Conservation (phyloP, 2,888 invertebrate genomes). For the Melikaiella ostensackeni region DNA sequence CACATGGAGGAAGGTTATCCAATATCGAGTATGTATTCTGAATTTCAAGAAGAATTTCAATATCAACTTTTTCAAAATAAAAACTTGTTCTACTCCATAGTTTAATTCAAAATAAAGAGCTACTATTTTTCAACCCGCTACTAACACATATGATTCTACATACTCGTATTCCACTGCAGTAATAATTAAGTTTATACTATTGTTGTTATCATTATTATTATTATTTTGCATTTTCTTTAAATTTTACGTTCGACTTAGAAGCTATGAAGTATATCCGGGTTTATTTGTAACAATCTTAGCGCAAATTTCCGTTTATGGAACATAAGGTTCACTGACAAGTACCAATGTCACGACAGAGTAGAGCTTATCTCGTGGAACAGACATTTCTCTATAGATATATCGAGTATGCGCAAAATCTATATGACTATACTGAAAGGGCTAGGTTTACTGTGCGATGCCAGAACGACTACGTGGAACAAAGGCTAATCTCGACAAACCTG, state of each 20-base stretch:
- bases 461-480: conserved; percentile 24
- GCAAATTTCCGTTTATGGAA: conserved; percentile 20
- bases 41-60: no score
- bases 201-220: neutral
- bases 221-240: neutral
- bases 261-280: neutral
- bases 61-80: no score
- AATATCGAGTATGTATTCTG: no score
- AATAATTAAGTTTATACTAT: no score
- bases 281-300: conserved; percentile 20
- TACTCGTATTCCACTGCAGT: no score
- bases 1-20: no score
- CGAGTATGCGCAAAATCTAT: conserved; percentile 24
- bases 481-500: conserved; percentile 22
- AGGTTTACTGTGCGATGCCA: conserved; percentile 13
- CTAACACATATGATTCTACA: no score
- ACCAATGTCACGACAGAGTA: conserved; percentile 13
- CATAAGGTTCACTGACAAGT: conserved; percentile 15
- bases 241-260: neutral
- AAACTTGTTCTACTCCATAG: no score
- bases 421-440: conserved; percentile 12
- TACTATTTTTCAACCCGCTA: no score
- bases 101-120: no score
- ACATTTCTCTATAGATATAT: conserved; percentile 19
- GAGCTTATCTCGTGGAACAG: conserved; percentile 28